phyloP scores from a whole-genome alignment of 2,888 invertebrate genomes.

The Clanis bilineata region DNA sequence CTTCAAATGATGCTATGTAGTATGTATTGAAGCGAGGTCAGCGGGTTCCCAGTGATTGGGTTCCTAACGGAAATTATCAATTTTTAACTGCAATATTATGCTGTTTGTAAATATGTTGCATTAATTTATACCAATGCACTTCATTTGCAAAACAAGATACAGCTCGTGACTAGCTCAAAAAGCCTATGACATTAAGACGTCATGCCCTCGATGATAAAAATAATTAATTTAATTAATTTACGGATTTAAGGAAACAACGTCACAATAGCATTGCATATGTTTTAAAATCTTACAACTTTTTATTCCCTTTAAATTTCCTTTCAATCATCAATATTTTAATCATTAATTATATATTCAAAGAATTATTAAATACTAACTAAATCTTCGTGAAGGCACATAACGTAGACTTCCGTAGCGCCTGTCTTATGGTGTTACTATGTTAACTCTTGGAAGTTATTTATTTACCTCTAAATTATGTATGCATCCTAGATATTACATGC shows the following conservation, averaged over 20 bases:
- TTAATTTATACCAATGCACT: neutral
- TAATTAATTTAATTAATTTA: neutral
- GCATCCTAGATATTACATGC: too few relatives aligned
- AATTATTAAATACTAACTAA: too few relatives aligned
- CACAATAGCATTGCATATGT: too few relatives aligned
- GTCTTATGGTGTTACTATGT: too few relatives aligned
- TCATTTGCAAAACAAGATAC: neutral
- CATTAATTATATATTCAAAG: too few relatives aligned
- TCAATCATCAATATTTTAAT: neutral
- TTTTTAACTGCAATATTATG: conserved; percentile 26
- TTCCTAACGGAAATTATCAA: conserved; percentile 34
- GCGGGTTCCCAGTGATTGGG: conserved; percentile 25
- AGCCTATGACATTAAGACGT: neutral
- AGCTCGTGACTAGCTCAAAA: neutral
- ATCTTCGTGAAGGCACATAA: too few relatives aligned
- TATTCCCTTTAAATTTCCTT: neutral
- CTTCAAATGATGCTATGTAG: conserved; percentile 38
- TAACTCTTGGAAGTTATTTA: too few relatives aligned
- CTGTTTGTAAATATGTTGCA: neutral
- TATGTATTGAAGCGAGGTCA: conserved; percentile 44
- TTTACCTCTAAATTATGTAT: too few relatives aligned
- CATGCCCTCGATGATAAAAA: neutral
- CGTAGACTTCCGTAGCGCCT: too few relatives aligned
- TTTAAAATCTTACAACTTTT: too few relatives aligned
- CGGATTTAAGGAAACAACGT: too few relatives aligned